Evolutionary conservation across 2,888 invertebrate genomes (phyloP), one percentile per base, ranked within the genome.

Genomic region (Luperina testacea): DNA sequence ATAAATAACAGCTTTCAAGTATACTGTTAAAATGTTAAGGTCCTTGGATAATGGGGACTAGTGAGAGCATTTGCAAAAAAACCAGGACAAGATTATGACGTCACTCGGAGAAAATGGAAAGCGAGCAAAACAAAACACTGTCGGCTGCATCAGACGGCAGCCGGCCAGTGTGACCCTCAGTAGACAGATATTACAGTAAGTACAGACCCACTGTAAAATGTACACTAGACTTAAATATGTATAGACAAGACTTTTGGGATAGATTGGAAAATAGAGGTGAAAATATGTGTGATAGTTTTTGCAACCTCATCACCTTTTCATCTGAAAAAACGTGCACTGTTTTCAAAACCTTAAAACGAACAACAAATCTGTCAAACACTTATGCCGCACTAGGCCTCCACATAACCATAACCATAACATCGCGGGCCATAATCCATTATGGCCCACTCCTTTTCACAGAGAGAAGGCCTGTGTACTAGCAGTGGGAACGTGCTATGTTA

Each of bases 121-220:
- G 24, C 64, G 79, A 74, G n/a, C 27, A 82, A 82, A 83, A 82
- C 67, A 83, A 84, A 86, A 83, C 68, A 64, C 61, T 15, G n/a
- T 53, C 69, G 59, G 38, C 84, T 84, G 84, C 75, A 86, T 76
- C 83, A 76, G 84, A 76, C 77, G 74, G 82, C 86, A 82, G 77
- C 9, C 83, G 84, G 87, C 32, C 42, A 76, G 63, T 75, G 76
- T 61, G 70, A 68, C 24, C 13, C 53, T 51, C 64, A 61, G 63
- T 57, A 48, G 63, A 68, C 64, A 84, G 48, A 68, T 53, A 67
- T 13, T 27, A 2, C 63, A 86, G 83, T n/a, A 72, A 27, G 32
- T 53, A 32, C 32, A 32, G 32, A 32, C 32, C 32, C 1, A 32
- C 45, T 71, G 27, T 27, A 27, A 27, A 68, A 57, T 61, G 9